Percentiles rank a stretch among this genome's conserved stretches.
Evolutionary conservation across 2,888 invertebrate genomes (phyloP).

Genomic region (Drosophila picticornis): DNA sequence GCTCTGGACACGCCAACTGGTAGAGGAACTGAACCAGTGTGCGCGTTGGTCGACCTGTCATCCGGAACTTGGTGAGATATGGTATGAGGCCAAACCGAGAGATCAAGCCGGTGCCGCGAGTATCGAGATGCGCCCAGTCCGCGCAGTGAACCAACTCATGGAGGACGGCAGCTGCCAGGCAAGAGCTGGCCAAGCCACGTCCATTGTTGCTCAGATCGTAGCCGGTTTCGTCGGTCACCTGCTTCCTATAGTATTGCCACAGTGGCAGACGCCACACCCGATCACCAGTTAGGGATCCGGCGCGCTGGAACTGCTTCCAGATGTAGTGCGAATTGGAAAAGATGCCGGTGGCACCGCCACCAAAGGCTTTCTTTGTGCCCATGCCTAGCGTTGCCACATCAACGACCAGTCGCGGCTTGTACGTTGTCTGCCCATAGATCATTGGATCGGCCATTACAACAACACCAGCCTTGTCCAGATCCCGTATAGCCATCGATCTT

Average conservation of each 20-base stretch:
- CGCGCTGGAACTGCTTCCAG: conserved; percentile 86
- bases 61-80: conserved; percentile 87
- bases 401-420: conserved; percentile 86
- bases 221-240: conserved; percentile 80
- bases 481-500: conserved; percentile 85
- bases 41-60: conserved; percentile 88
- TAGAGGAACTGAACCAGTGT: conserved; percentile 87
- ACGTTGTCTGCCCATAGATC: conserved; percentile 89
- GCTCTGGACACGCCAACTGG: conserved; percentile 84
- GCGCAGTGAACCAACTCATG: conserved; percentile 88
- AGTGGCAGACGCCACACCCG: conserved; percentile 88
- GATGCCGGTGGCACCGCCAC: conserved; percentile 86
- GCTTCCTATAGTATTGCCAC: conserved; percentile 84
- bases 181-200: conserved; percentile 87
- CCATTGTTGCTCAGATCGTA: conserved; percentile 88
- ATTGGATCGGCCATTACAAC: conserved; percentile 93
- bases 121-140: conserved; percentile 91
- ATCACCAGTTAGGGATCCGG: conserved; percentile 87
- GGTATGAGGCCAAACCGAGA: conserved; percentile 87
- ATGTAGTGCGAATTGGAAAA: conserved; percentile 86
- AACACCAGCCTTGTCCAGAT: conserved; percentile 91
- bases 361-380: conserved; percentile 87
- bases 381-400: conserved; percentile 87
- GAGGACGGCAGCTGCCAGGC: conserved; percentile 90
- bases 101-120: conserved; percentile 89